phyloP scores from a whole-genome alignment of 2,797 vertebrate species.

The Pantherophis vulpinus region DNA sequence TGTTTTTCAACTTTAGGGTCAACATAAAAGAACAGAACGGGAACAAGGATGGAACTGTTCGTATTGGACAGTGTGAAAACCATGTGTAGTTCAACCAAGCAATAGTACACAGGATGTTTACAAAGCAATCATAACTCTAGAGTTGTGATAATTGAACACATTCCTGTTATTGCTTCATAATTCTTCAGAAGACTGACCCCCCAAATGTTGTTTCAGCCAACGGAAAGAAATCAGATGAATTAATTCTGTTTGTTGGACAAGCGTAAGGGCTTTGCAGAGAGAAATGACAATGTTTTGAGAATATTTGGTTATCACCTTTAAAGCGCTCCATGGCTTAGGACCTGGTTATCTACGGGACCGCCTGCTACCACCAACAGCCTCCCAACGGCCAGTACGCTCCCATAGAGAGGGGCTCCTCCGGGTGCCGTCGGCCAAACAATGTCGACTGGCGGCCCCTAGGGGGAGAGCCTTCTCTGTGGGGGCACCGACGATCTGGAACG shows the following conservation, averaged over 20 bases:
- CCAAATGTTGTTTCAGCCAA: background rate
- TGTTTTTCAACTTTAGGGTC: background rate
- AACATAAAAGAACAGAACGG: background rate
- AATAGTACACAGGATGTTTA: constrained; percentile 1
- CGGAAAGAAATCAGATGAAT: constrained; percentile 19
- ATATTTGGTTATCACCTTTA: background rate
- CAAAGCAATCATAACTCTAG: constrained; percentile 30
- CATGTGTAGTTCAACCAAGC: constrained; percentile 11
- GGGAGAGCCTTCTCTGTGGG: no score
- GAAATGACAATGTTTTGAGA: constrained; percentile 33
- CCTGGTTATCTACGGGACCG: no score
- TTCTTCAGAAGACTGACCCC: background rate
- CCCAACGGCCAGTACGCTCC: no score
- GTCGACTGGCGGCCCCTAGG: no score
- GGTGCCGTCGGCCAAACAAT: no score
- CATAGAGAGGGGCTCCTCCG: no score
- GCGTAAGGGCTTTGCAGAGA: constrained; percentile 7
- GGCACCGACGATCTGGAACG: no score
- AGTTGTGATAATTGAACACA: constrained; percentile 43
- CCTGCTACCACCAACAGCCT: no score
- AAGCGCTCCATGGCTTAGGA: no score
- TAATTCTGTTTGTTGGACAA: constrained; percentile 11
- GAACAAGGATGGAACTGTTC: background rate
- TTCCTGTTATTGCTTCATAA: background rate
- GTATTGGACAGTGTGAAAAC: background rate